Base-by-base conservation (phyloP, 2,888 invertebrate genomes). In the Leptinotarsa tumamoca region DNA sequence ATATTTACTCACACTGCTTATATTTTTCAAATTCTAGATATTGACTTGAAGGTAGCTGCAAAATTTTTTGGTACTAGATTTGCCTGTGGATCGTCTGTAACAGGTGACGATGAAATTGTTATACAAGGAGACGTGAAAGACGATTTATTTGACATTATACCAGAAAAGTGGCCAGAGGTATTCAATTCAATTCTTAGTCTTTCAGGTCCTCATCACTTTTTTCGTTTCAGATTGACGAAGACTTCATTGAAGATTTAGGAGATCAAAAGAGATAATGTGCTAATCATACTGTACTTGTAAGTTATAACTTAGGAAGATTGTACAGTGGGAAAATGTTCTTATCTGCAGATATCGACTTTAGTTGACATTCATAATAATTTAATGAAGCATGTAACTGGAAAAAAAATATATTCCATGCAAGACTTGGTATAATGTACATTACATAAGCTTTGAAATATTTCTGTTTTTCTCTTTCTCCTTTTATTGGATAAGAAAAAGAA, bases 81-180 rank as follows among this genome's bases (percentile, higher is more conserved):
- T 90, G 98, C 99, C 5, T 99, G 99, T 89, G 99, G 99, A n/a
- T 97, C 98, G 10, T 99, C 99, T 14, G 98, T 99, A 1, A 98
- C 98, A 50, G 98, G 98, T 7, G 97, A 98, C 82, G 99, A 99
- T 91, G 99, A 99, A 90, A 99, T 99, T 86, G 99, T 99, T 67
- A 98, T 99, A 86, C 99, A 99, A 89, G 99, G 98, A 72, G 98
- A 99, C 90, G 98, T 99, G 0, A 98, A 99, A 89, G 98, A 99
- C 90, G 99, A 99, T 84, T 90, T 99, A 33, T 97, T 98, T 89
- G 99, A 99, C 90, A 94, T 99, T 80, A 96, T 99, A 86, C 97
- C 98, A 72, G 98, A 98, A 85, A 99, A 99, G 89, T 99, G 98
- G 98, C 95, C 97, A 73, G 96, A 97, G 91, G 96, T 95, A 87